phyloP scores from a whole-genome alignment of 2,888 invertebrate genomes.

The Cryptophagus acutangulus region DNA sequence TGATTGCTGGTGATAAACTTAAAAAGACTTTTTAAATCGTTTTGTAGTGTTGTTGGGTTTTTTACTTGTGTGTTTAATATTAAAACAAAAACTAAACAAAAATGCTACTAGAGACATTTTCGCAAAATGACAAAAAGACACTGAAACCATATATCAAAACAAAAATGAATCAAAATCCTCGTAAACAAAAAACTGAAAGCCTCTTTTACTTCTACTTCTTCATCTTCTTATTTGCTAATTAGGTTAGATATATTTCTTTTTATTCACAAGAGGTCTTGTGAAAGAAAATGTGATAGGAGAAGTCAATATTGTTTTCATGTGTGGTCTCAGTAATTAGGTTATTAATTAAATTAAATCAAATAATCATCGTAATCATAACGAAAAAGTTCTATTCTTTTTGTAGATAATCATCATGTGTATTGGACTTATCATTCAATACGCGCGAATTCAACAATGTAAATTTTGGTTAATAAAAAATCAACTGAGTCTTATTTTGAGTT shows the following conservation, averaged over 20 bases:
- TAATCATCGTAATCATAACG: constrained; percentile 25
- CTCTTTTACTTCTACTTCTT: background rate
- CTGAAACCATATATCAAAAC: constrained; percentile 16
- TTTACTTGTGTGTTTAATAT: constrained; percentile 32
- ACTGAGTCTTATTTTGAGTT: too few relatives aligned
- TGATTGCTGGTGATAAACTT: constrained; percentile 32
- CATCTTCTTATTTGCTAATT: background rate
- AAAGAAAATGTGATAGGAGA: constrained; percentile 6
- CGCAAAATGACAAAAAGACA: constrained; percentile 8
- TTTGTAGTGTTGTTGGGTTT: constrained; percentile 33
- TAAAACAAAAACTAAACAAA: constrained; percentile 14
- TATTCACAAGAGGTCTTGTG: background rate
- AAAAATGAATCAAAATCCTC: constrained; percentile 7
- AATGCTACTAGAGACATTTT: too few relatives aligned
- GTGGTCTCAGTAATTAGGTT: constrained; percentile 23
- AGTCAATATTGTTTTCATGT: constrained; percentile 16
- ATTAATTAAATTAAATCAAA: too few relatives aligned
- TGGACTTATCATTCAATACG: constrained; percentile 23
- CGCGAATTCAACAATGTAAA: constrained; percentile 31
- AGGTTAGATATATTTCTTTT: background rate
- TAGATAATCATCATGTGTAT: constrained; percentile 30
- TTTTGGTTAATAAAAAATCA: constrained; percentile 36
- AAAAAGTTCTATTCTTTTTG: too few relatives aligned
- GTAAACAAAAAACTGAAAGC: too few relatives aligned
- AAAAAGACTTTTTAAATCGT: constrained; percentile 20